Percentiles rank a stretch among this genome's conserved stretches.
Conservation (phyloP, 2,113 vertebrate genomes). For the Sus scrofa region T2T-Sscrofa CM000818.6:121198001-121198500, state of each 20-base stretch:
- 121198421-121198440: not conserved
- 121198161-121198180: not conserved
- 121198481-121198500: not conserved
- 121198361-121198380: slow-evolving; percentile 98
- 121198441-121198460: fast-evolving
- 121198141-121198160: not conserved
- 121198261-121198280: not conserved
- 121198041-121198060: not conserved
- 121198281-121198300: slow-evolving; percentile 56
- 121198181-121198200: not conserved
- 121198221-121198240: not conserved
- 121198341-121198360: slow-evolving; percentile 96
- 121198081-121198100: not conserved
- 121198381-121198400: slow-evolving; percentile 96
- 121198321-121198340: slow-evolving; percentile 97
- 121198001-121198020: not conserved
- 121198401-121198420: slow-evolving; percentile 93
- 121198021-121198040: not conserved
- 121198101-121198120: not conserved
- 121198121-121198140: not conserved
- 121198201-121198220: not conserved
- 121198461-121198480: not conserved
- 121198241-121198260: not conserved
- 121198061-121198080: slow-evolving; percentile 13
- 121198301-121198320: slow-evolving; percentile 98